phyloP scores from a whole-genome alignment of 1,140 invertebrate species.

The Gonioctena quinquepunctata region DNA sequence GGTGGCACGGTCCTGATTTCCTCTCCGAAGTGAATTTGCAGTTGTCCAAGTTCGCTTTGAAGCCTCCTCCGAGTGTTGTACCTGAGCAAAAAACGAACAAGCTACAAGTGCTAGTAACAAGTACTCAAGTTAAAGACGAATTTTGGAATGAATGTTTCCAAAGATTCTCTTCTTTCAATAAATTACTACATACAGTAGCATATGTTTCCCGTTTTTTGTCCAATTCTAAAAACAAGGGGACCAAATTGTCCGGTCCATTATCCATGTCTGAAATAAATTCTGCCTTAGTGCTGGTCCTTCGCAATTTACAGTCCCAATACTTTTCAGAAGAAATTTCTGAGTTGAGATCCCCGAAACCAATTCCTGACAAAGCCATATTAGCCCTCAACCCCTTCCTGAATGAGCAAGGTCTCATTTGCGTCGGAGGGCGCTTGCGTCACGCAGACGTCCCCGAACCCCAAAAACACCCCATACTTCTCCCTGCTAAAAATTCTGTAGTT shows the following conservation, averaged over 20 bases:
- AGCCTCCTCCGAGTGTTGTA: not conserved
- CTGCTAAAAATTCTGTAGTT: slow-evolving; percentile 2
- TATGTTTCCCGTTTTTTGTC: slow-evolving; percentile 6
- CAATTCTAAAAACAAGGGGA: slow-evolving; percentile 7
- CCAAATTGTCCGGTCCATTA: not conserved
- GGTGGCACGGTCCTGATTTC: slow-evolving; percentile 17
- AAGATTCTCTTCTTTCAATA: slow-evolving; percentile 49
- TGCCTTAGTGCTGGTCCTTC: not conserved
- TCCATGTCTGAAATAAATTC: not conserved
- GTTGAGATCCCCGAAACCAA: not conserved
- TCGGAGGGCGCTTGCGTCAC: slow-evolving; percentile 36
- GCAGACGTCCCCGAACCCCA: not conserved
- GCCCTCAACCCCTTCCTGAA: slow-evolving; percentile 28
- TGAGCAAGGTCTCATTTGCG: slow-evolving; percentile 36
- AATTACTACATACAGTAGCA: not conserved
- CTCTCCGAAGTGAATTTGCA: slow-evolving; percentile 7
- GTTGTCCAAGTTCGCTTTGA: not conserved
- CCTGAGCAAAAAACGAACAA: slow-evolving; percentile 9
- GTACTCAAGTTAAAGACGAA: not conserved
- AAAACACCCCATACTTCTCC: slow-evolving; percentile 14
- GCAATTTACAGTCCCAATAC: not conserved
- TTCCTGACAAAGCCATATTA: not conserved
- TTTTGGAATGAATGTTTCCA: not conserved
- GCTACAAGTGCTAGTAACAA: not conserved
- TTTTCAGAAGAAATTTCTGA: slow-evolving; percentile 14